Evolutionary conservation across 2,888 invertebrate species (phyloP), one percentile per base, ranked within the genome.

Genomic region (Crossocerus cetratus): DNA sequence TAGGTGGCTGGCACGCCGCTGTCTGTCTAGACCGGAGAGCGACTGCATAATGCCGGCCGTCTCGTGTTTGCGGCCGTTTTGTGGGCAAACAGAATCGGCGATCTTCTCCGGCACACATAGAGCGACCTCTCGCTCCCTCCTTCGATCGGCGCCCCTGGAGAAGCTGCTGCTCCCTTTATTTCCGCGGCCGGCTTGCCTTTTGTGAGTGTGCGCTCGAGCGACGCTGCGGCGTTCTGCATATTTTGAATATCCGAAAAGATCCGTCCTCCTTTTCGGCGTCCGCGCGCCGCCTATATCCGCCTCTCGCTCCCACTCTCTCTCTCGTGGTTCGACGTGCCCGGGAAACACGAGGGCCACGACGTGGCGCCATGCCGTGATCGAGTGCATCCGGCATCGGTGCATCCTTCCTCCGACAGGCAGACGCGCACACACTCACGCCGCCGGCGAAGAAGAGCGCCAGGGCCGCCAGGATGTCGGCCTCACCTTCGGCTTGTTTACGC

Each of bases 21-120:
- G 69, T 80, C 74, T 71, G 72, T 78, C 81, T 77, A 70, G 74
- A 32, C 32, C 11, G n/a, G n/a, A 32, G 32, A 72, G 64, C 63
- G 62, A 64, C 64, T 49, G 72, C 54, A 79, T 77, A 82, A 80
- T 77, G 62, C 67, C 63, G 57, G 65, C 49, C 70, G 69, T 68
- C 72, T 67, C 77, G 72, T 82, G 80, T 80, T 81, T 70, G 74
- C 65, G 76, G 69, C 77, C 14, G 71, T 85, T 77, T 83, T 86
- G 84, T 83, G 77, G 82, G 77, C 81, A 85, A 85, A 85, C 84
- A 84, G 59, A 75, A 76, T 71, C 76, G 74, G 44, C 76, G 72
- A 82, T 82, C 82, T 81, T 67, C 70, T 69, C 64, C 64, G 59
- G 8, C 5, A 32, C 32, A 32, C 32, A 32, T 11, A n/a, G n/a